Evolutionary conservation across 2,888 invertebrate genomes (phyloP), one percentile per base, ranked within the genome.

Genomic region (Adelphocoris suturalis): DNA sequence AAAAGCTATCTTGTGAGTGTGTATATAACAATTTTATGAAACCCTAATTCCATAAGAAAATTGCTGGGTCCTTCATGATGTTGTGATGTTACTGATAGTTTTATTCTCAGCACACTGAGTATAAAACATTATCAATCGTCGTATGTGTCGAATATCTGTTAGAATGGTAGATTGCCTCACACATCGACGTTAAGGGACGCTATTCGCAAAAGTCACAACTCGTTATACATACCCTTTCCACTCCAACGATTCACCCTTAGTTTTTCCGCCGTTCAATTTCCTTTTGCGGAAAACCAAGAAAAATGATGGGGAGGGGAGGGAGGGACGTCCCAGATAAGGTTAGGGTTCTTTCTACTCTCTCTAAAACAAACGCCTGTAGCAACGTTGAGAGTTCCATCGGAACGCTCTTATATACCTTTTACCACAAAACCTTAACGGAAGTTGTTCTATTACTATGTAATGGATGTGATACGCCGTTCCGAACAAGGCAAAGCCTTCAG

Each of bases 391-490:
- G 23, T 27, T 23, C 68, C 23, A 23, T 23, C 68, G 11, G 23
- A 37, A 37, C 37, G 14, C 52, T 16, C 52, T 52, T 52, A 14
- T 16, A 68, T 68, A 68, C 23, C 68, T 68, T 68, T 23, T 23
- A 23, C 68, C 68, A 5, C 68, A 23, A 68, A 23, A 68, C 68
- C 23, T 23, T 19, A 52, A 52, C 52, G 68, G 68, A 68, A 68
- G 68, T 68, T 68, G 68, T 68, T 68, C 68, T 68, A 23, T 68
- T 68, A 68, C 68, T 68, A 68, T 68, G 68, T 68, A 68, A 68
- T 68, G 68, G 68, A 68, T 68, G 68, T 68, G 68, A 68, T 68
- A 68, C 68, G 68, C 23, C 68, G 27, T 57, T 19, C 23, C 68
- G 68, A 68, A 68, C 19, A 68, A 68, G 68, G 68, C 68, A 19